Evolutionary conservation across 2,888 invertebrate species (phyloP).

Genomic region (Leucoma salicis): DNA sequence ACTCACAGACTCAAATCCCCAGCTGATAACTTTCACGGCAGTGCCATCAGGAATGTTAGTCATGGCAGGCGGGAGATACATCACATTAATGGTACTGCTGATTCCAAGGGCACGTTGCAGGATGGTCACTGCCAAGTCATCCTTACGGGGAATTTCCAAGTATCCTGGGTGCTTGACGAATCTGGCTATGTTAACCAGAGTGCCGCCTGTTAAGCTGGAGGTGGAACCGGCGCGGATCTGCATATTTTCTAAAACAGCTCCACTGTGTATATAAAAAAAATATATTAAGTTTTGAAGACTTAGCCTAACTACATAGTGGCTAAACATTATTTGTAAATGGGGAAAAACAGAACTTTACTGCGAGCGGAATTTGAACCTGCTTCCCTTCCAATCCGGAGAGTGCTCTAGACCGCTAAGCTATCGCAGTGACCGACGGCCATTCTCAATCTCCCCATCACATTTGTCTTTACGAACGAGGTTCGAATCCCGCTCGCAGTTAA

Average conservation of each 20-base stretch:
- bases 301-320: too few relatives aligned
- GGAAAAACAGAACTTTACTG: too few relatives aligned
- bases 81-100: slow-evolving; percentile 30
- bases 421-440: too few relatives aligned
- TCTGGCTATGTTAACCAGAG: slow-evolving; percentile 21
- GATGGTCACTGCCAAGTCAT: slow-evolving; percentile 45
- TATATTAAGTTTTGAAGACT: too few relatives aligned
- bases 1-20: slow-evolving; percentile 61
- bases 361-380: too few relatives aligned
- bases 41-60: slow-evolving; percentile 42
- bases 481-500: too few relatives aligned
- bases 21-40: slow-evolving; percentile 46
- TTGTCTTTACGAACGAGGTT: too few relatives aligned
- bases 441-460: too few relatives aligned
- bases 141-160: slow-evolving; percentile 36
- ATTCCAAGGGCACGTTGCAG: slow-evolving; percentile 36
- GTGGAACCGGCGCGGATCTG: slow-evolving; percentile 54
- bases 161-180: slow-evolving; percentile 47
- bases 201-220: slow-evolving; percentile 48
- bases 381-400: too few relatives aligned
- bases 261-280: slow-evolving; percentile 37
- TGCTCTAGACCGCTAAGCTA: too few relatives aligned
- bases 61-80: slow-evolving; percentile 48
- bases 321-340: too few relatives aligned
- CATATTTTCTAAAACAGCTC: slow-evolving; percentile 38